Conservation (phyloP, 2,888 invertebrate genomes). For the Oscheius sp. region DNA sequence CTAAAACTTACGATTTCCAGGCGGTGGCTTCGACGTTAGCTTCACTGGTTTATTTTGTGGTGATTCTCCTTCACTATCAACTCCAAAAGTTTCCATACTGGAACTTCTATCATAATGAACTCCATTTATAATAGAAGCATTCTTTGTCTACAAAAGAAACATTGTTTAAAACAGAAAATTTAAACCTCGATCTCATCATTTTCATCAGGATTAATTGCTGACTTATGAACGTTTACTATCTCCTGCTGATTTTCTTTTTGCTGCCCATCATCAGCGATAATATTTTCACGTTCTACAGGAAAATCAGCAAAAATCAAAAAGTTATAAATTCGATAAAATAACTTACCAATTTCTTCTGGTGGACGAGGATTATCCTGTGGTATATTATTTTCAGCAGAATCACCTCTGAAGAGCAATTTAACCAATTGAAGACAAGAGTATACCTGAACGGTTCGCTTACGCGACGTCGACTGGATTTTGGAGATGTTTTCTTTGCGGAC, state of each 20-base stretch:
- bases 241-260: neutral
- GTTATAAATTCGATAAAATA: too few species aligned
- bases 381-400: too few species aligned
- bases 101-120: neutral
- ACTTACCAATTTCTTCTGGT: too few species aligned
- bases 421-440: neutral
- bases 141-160: neutral
- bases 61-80: neutral
- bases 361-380: too few species aligned
- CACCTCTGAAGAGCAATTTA: too few species aligned
- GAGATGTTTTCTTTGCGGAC: neutral
- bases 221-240: neutral
- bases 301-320: too few species aligned
- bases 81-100: constrained; percentile 3
- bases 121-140: neutral
- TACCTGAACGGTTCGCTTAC: neutral
- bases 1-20: constrained; percentile 3
- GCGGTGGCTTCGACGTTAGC: neutral
- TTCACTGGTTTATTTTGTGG: neutral
- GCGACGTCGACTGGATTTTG: neutral
- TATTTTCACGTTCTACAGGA: neutral
- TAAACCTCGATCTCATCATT: too few species aligned
- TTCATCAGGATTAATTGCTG: neutral
- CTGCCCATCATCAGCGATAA: neutral
- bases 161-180: neutral